A percentile compares a stretch with the other conserved stretches of the same genome.
phyloP scores from a whole-genome alignment of 2,888 invertebrate genomes.

The Andrena dorsata region DNA sequence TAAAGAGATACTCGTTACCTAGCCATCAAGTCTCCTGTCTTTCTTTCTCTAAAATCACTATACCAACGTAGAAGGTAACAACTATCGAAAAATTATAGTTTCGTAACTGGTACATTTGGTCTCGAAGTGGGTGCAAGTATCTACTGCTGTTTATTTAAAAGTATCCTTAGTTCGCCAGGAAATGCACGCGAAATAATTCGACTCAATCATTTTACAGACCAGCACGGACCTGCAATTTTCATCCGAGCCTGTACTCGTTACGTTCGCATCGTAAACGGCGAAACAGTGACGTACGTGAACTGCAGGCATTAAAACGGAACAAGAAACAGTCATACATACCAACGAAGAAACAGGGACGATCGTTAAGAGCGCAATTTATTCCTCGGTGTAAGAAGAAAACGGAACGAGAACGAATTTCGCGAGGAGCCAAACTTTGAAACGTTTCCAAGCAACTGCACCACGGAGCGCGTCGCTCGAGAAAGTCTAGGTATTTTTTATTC shows the following conservation, averaged over 20 bases:
- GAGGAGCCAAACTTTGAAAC: not conserved
- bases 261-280: constrained; percentile 82
- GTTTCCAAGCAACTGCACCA: not conserved
- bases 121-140: constrained; percentile 18
- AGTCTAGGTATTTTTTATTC: not conserved
- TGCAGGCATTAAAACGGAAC: constrained; percentile 72
- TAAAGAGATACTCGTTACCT: not conserved
- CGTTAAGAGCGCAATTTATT: constrained; percentile 23
- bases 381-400: constrained; percentile 2
- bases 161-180: not conserved
- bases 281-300: constrained; percentile 77
- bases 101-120: not conserved
- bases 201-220: constrained; percentile 74
- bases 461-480: not conserved
- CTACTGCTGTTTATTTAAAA: not conserved
- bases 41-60: not conserved
- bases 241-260: constrained; percentile 84
- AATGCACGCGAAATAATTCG: constrained; percentile 8
- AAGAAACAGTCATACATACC: constrained; percentile 12
- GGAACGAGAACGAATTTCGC: not conserved
- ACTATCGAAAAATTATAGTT: not conserved
- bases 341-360: constrained; percentile 28
- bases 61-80: not conserved
- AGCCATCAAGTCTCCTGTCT: not conserved
- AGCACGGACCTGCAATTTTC: constrained; percentile 83